phyloP scores from a whole-genome alignment of 2,888 invertebrate species.

The Suillia variegata region DNA sequence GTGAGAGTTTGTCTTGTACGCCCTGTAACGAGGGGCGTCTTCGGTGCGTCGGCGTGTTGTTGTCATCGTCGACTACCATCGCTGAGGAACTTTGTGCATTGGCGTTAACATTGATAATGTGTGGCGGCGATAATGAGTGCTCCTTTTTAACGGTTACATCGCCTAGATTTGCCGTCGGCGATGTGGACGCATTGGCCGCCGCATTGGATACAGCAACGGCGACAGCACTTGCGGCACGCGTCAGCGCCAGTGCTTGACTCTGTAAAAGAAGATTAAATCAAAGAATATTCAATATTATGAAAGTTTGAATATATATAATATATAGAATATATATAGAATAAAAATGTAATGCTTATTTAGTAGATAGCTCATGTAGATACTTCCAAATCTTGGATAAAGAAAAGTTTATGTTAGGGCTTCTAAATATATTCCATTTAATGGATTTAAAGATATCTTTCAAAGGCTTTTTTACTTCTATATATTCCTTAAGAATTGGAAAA shows the following conservation, averaged over 20 bases:
- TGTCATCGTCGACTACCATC: slow-evolving; percentile 31
- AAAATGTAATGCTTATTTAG: no score
- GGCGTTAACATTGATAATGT: slow-evolving; percentile 20
- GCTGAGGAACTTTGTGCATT: slow-evolving; percentile 8
- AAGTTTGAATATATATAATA: background rate
- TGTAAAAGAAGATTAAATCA: slow-evolving; percentile 58
- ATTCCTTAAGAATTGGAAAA: no score
- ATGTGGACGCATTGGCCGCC: slow-evolving; percentile 56
- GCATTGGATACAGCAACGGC: slow-evolving; percentile 52
- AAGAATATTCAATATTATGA: slow-evolving; percentile 9
- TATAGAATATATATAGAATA: no score
- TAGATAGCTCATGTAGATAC: no score
- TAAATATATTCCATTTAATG: no score
- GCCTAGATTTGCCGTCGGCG: slow-evolving; percentile 59
- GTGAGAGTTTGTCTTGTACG: slow-evolving; percentile 53
- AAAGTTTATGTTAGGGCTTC: no score
- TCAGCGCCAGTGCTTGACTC: slow-evolving; percentile 72
- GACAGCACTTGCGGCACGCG: slow-evolving; percentile 61
- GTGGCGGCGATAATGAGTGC: slow-evolving; percentile 56
- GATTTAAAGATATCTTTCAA: no score
- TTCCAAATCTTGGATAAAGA: no score
- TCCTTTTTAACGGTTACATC: slow-evolving; percentile 59
- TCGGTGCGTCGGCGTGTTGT: slow-evolving; percentile 19
- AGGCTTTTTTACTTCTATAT: no score
- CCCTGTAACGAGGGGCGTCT: slow-evolving; percentile 52